Percentiles rank a stretch among this genome's conserved stretches.
Conservation (phyloP, 1,140 invertebrate genomes). For the Phymorhynchus buccinoides region DNA sequence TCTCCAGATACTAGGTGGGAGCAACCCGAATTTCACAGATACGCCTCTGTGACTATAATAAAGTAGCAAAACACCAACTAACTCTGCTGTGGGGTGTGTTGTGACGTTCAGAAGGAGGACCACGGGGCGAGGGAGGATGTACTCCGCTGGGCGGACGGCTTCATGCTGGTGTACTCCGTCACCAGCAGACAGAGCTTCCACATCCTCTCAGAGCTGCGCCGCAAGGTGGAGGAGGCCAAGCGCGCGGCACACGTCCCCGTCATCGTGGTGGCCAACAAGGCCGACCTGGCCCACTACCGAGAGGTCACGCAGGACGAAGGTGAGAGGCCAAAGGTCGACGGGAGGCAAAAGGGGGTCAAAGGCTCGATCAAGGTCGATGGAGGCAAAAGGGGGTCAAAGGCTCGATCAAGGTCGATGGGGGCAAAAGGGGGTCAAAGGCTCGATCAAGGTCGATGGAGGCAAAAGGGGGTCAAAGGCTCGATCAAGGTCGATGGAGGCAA, state of each 20-base stretch:
- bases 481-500: too few species aligned
- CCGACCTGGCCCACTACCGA: slow-evolving; percentile 62
- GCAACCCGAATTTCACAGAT: too few species aligned
- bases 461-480: background rate
- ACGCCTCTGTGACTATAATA: too few species aligned
- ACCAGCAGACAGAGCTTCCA: slow-evolving; percentile 88
- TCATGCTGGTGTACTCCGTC: slow-evolving; percentile 94
- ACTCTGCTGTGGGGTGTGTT: background rate
- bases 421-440: background rate
- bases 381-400: background rate
- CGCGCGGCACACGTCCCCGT: slow-evolving; percentile 58
- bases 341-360: background rate
- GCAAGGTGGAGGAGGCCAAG: slow-evolving; percentile 61
- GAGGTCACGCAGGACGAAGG: slow-evolving; percentile 64
- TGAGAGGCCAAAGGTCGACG: slow-evolving; percentile 35
- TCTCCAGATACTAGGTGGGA: too few species aligned
- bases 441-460: background rate
- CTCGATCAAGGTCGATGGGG: background rate
- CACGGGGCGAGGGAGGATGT: slow-evolving; percentile 80
- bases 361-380: background rate
- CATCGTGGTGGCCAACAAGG: slow-evolving; percentile 64
- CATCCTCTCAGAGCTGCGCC: slow-evolving; percentile 62
- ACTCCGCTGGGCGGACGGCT: slow-evolving; percentile 89
- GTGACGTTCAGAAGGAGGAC: slow-evolving; percentile 54
- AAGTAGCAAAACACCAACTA: background rate